These are phyloP conservation scores for Pachycephala philippinensis DNA, from an alignment of 2,113 vertebrate genomes.

Conservation along the genomic window DNA sequence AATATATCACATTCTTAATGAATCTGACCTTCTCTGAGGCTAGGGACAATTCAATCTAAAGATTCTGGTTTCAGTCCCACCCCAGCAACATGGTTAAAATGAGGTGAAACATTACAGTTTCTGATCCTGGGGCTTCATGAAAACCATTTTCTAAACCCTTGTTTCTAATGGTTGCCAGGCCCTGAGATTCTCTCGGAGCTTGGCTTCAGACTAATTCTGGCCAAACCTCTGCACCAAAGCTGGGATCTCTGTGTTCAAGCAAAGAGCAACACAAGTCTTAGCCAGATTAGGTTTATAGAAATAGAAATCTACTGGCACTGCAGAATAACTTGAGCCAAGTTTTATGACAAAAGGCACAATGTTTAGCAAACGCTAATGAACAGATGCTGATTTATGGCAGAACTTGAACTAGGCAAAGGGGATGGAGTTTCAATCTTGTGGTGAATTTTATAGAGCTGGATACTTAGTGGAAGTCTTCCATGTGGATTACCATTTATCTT, in stretches of 20 bases:
- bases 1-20: background rate
- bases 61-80: background rate
- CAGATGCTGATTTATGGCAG: background rate
- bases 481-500: background rate
- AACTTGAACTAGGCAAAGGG: background rate
- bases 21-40: background rate
- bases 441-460: background rate
- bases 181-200: background rate
- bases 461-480: background rate
- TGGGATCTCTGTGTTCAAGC: background rate
- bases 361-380: background rate
- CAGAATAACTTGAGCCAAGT: background rate
- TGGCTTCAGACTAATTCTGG: background rate
- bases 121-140: background rate
- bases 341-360: background rate
- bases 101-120: background rate
- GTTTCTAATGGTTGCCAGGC: background rate
- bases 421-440: background rate
- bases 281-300: background rate
- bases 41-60: background rate
- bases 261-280: background rate
- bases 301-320: background rate
- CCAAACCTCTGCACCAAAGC: background rate
- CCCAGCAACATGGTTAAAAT: background rate
- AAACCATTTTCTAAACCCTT: background rate